phyloP scores from a whole-genome alignment of 1,140 invertebrate genomes.

The Vanessa atalanta region DNA sequence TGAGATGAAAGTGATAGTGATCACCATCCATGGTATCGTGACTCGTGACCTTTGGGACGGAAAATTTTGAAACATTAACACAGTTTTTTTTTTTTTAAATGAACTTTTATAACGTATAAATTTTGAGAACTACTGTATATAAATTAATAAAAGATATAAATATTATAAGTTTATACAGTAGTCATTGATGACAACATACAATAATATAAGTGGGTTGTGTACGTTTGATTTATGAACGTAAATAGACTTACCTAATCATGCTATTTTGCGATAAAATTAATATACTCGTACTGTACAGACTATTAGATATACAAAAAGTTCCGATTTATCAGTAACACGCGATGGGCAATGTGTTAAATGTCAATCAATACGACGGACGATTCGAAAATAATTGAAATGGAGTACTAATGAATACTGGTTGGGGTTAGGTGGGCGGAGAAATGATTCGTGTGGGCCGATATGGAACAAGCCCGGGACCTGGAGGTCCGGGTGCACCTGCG shows the following conservation, averaged over 20 bases:
- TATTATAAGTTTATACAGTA: neutral
- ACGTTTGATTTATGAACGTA: constrained; percentile 11
- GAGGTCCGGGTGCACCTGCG: constrained; percentile 65
- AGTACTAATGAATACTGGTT: constrained; percentile 16
- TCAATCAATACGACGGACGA: constrained; percentile 15
- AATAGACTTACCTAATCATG: constrained; percentile 12
- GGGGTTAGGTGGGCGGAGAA: constrained; percentile 16
- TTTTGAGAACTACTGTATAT: neutral
- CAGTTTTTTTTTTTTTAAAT: neutral
- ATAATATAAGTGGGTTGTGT: neutral
- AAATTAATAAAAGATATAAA: neutral
- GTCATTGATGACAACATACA: constrained; percentile 2
- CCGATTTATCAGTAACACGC: constrained; percentile 19
- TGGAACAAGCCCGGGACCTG: constrained; percentile 29
- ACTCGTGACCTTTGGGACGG: constrained; percentile 31
- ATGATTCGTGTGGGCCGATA: constrained; percentile 20
- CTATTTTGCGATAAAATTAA: constrained; percentile 10
- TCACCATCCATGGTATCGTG: constrained; percentile 24
- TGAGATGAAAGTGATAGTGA: constrained; percentile 62
- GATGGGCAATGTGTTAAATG: constrained; percentile 31
- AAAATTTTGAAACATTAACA: constrained; percentile 7
- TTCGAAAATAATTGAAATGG: constrained; percentile 10
- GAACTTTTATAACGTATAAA: neutral
- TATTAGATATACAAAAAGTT: constrained; percentile 6
- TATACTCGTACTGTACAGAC: neutral